Base-by-base conservation (phyloP, 2,113 vertebrate species). In the Copsychus sechellarum region DNA sequence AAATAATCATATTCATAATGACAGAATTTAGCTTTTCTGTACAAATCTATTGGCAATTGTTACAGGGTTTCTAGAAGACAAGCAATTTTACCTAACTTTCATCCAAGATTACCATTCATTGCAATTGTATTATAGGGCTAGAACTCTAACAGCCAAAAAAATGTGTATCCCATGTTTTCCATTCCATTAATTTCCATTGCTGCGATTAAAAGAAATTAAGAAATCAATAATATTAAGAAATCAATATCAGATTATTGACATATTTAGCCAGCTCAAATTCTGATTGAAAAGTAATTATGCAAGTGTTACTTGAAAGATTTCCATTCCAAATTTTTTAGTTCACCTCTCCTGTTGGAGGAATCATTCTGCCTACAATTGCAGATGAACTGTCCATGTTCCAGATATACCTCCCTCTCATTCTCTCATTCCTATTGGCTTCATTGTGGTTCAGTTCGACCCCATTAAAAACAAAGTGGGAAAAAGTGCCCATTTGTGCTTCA, bases 161-260 rank as follows among this genome's bases (percentile, higher is more conserved):
- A 3, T 16, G 6, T 60, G 6, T 45, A 3, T 42, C 3, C 7
- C 18, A 17, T 15, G 10, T 53, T 78, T 81, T 40, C 33, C 28
- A 72, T 26, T 81, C 36, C 17, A 43, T 33, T 36, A 2, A 53
- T 53, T 71, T 43, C 8, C 33, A 31, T 25, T 93, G 98, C 98
- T 97, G 98, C 98, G 99, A 97, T 95, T 92, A 81, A 95, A 96
- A 83, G 36, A 36, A 36, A 36, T 36, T 36, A 36, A 36, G 36
- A 36, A 36, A 36, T 36, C 36, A 36, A 36, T 36, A 36, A 36
- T 36, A 36, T 36, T 36, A 36, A 96, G 79, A 73, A 93, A 95
- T n/a, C 29, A 48, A 50, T 47, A 2, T 81, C 69, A 96, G 77
- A 61, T 50, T 70, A 62, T 28, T 43, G 26, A 65, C 48, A 34